These are phyloP conservation scores for Protonibea diacanthus DNA, from an alignment of 2,797 vertebrate species.

Conservation along the genomic window DNA sequence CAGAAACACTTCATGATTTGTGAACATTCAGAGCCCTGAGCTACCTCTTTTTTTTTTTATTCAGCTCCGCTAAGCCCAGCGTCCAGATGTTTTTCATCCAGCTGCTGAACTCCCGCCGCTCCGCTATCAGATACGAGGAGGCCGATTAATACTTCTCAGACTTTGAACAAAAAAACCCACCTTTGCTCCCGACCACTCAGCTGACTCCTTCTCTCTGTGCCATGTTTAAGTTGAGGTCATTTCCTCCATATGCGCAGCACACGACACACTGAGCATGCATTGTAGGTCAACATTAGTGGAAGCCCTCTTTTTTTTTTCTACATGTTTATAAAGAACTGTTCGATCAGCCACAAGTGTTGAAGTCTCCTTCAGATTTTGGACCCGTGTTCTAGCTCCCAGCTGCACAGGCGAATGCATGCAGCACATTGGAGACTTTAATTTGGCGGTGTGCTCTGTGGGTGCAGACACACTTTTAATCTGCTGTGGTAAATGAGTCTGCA, in stretches of 20 bases:
- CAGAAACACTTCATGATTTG: neutral
- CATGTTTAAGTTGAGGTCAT: slow-evolving; percentile 23
- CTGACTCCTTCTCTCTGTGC: slow-evolving; percentile 47
- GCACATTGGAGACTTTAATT: slow-evolving; percentile 68
- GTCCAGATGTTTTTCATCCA: slow-evolving; percentile 60
- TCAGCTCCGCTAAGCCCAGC: neutral
- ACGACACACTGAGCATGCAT: neutral
- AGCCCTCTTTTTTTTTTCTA: neutral
- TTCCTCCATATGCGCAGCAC: slow-evolving; percentile 20
- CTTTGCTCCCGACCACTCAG: slow-evolving; percentile 40
- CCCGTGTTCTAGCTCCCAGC: slow-evolving; percentile 14
- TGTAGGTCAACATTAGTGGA: neutral
- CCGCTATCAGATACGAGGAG: slow-evolving; percentile 57
- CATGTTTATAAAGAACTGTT: neutral
- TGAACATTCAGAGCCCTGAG: neutral
- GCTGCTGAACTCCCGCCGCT: slow-evolving; percentile 52
- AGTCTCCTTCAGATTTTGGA: slow-evolving; percentile 1
- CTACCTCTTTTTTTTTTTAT: neutral
- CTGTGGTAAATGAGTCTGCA: slow-evolving; percentile 72
- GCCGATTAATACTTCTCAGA: slow-evolving; percentile 51
- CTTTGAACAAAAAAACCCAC: slow-evolving; percentile 32
- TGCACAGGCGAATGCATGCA: slow-evolving; percentile 60
- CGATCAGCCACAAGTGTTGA: neutral
- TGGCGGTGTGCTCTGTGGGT: slow-evolving; percentile 45
- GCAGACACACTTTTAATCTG: slow-evolving; percentile 72